Base-by-base conservation (phyloP, 2,113 vertebrate genomes). In the Sinocyclocheilus maitianheensis region DNA sequence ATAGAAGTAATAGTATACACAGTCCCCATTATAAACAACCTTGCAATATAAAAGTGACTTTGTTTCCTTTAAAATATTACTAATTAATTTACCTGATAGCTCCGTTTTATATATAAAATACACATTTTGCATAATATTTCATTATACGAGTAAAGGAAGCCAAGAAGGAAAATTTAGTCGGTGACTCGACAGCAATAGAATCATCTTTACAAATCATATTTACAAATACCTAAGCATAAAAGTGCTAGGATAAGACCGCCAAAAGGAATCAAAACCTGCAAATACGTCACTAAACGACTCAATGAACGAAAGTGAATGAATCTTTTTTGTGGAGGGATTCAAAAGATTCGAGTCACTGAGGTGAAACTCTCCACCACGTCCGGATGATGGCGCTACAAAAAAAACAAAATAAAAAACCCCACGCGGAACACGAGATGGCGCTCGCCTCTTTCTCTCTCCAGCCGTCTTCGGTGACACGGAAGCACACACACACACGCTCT, bases 191-290 rank as follows among this genome's bases (percentile, higher is more conserved):
- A 7, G n/a, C 13, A 63, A 62, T 30, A 6, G 26, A 26, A 26
- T 26, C 26, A 55, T 55, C 0, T 20, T 7, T 55, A 55, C 53
- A 60, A 60, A 20, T 22, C 18, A 22, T 6, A 22, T 60, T 43
- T 55, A 62, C 24, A 69, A 20, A 34, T 62, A 87, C 89, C 89
- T 85, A 75, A 78, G 84, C 30, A 69, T 58, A 87, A 53, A 6
- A 87, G 11, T 40, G 62, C 48, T 34, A 87, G 55, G 10, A 87
- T 40, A 87, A 88, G 37, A 18, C 46, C 37, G n/a, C 40, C 5
- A 24, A 83, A 79, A 24, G 3, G 5, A 30, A 67, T 46, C 1
- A 11, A 2, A 46, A 72, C 37, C 4, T 22, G 30, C 67, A 30
- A 14, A 67, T 3, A 69, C 1, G 71, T 74, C 71, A 74, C 1